Evolutionary conservation across 2,888 invertebrate species (phyloP).

Genomic region (Mesochorus sp.): DNA sequence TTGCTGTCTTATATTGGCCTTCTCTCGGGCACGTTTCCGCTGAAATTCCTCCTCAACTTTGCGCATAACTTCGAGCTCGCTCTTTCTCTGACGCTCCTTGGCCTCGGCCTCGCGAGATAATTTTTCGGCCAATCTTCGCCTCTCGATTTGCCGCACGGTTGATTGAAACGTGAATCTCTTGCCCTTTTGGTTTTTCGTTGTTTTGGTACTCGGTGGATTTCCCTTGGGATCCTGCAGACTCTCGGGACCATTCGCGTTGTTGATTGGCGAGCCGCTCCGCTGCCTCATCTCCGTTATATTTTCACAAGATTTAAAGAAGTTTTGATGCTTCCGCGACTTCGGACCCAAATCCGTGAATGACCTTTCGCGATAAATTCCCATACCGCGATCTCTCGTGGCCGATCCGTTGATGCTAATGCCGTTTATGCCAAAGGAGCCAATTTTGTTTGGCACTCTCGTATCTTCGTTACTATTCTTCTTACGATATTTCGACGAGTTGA

Average conservation of each 20-base stretch:
- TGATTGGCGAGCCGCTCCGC: constrained; percentile 64
- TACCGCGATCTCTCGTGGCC: constrained; percentile 37
- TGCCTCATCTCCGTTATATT: constrained; percentile 76
- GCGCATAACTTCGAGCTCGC: constrained; percentile 92
- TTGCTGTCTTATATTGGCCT: constrained; percentile 90
- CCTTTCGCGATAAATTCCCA: constrained; percentile 62
- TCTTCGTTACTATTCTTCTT: constrained; percentile 62
- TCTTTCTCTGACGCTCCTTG: constrained; percentile 89
- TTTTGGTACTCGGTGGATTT: constrained; percentile 60
- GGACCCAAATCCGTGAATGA: constrained; percentile 58
- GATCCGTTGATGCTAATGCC: constrained; percentile 58
- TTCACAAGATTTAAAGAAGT: constrained; percentile 83
- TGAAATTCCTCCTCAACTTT: constrained; percentile 95
- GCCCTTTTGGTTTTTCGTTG: constrained; percentile 76
- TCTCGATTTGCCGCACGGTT: constrained; percentile 91
- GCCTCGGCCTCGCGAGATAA: constrained; percentile 90
- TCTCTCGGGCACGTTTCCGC: constrained; percentile 90
- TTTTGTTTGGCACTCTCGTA: constrained; percentile 38
- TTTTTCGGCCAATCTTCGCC: constrained; percentile 89
- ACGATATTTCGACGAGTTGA: constrained; percentile 61
- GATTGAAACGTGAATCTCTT: constrained; percentile 93
- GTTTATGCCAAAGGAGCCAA: constrained; percentile 55
- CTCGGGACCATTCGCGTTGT: constrained; percentile 74
- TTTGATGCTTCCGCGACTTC: constrained; percentile 59
- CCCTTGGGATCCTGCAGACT: constrained; percentile 77